Percentiles rank a stretch among this genome's conserved stretches.
phyloP scores from a whole-genome alignment of 2,113 vertebrate genomes.

The Mixornis gularis region DNA sequence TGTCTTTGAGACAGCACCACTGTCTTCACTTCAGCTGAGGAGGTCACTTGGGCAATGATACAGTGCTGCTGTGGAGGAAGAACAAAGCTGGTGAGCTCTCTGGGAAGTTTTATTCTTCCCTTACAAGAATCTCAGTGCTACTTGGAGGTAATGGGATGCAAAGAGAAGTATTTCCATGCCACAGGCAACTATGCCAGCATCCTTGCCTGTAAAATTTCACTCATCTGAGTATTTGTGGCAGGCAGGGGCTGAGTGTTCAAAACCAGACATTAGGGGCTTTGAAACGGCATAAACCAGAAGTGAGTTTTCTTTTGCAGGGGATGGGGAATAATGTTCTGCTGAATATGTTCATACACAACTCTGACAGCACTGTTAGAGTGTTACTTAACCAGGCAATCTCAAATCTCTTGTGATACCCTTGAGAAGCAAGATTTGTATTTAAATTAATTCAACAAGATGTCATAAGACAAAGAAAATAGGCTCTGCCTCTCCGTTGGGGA shows the following conservation, averaged over 20 bases:
- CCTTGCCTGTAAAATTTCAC: background rate
- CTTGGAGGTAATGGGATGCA: background rate
- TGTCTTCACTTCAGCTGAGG: background rate
- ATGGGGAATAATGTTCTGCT: background rate
- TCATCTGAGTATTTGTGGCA: background rate
- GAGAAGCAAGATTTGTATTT: background rate
- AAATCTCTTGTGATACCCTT: background rate
- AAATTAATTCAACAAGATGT: background rate
- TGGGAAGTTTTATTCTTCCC: background rate
- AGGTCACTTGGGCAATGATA: background rate
- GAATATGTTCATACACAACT: background rate
- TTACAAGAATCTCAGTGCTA: background rate
- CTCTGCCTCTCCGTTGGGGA: background rate
- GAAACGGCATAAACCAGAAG: background rate
- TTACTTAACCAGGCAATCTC: background rate
- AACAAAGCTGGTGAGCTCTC: background rate
- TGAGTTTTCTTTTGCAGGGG: background rate
- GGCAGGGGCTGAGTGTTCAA: background rate
- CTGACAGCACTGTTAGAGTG: background rate
- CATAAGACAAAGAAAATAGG: background rate
- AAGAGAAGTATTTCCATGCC: background rate
- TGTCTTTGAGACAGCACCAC: background rate
- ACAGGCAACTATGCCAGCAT: background rate
- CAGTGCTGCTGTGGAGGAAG: background rate
- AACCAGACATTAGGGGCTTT: background rate